Conservation (phyloP, 2,888 invertebrate genomes). For the Dryobota labecula region DNA sequence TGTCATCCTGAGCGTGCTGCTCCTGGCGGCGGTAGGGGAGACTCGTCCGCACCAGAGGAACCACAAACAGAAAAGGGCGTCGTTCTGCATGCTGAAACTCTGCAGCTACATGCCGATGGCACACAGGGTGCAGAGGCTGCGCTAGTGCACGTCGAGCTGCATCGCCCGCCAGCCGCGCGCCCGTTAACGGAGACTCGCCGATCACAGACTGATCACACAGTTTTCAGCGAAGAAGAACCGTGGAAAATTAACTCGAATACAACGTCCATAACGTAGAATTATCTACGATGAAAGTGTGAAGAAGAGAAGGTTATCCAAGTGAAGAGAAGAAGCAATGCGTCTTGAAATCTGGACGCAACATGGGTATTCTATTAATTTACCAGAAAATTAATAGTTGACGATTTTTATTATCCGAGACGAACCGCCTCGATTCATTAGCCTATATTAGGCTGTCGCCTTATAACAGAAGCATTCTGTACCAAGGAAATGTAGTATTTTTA, state of each 20-base stretch:
- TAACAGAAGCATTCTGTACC: conserved; percentile 83
- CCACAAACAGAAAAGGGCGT: conserved; percentile 74
- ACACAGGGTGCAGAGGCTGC: conserved; percentile 67
- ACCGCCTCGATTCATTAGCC: conserved; percentile 69
- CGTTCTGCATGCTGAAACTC: conserved; percentile 81
- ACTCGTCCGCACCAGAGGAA: conserved; percentile 71
- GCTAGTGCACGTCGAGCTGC: conserved; percentile 38
- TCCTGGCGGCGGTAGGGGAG: conserved; percentile 69
- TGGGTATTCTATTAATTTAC: conserved; percentile 34
- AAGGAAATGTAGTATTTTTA: conserved; percentile 79
- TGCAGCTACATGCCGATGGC: conserved; percentile 77
- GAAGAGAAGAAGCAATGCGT: conserved; percentile 15
- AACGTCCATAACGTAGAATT: conserved; percentile 13
- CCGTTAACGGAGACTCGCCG: conserved; percentile 6
- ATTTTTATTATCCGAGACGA: conserved; percentile 55
- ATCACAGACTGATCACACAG: conserved; percentile 11
- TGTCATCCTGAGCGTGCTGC: conserved; percentile 71
- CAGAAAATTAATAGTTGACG: conserved; percentile 35
- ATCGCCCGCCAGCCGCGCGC: conserved; percentile 13
- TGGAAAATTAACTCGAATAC: conserved; percentile 6
- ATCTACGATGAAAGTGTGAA: conserved; percentile 18
- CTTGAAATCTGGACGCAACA: conserved; percentile 6
- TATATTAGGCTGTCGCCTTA: conserved; percentile 85
- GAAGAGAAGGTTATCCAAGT: conserved; percentile 13
- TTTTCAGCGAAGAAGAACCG: conserved; percentile 9